Evolutionary conservation across 2,797 vertebrate species (phyloP).

Genomic region (Anguilla obscura): DNA sequence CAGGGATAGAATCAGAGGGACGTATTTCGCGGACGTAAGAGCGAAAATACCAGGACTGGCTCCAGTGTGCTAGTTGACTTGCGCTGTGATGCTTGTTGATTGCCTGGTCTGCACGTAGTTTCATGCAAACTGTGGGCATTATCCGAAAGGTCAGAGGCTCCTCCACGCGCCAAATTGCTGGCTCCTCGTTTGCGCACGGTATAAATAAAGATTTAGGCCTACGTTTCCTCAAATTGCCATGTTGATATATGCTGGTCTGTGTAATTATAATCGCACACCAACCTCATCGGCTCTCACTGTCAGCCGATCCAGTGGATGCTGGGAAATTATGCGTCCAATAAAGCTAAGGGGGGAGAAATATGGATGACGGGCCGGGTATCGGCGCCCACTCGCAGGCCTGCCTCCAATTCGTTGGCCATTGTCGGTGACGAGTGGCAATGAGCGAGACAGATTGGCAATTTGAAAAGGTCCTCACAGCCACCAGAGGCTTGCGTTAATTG

Average conservation of each 20-base stretch:
- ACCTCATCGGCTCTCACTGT: slow-evolving; percentile 39
- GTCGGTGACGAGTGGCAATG: slow-evolving; percentile 54
- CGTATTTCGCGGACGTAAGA: neutral
- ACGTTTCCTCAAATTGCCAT: slow-evolving; percentile 66
- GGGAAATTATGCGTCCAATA: slow-evolving; percentile 63
- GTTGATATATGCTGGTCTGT: slow-evolving; percentile 61
- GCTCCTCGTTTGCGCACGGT: slow-evolving; percentile 70
- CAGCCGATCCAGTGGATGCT: slow-evolving; percentile 58
- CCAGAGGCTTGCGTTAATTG: slow-evolving; percentile 39
- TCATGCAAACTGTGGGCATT: slow-evolving; percentile 59
- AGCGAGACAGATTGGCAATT: slow-evolving; percentile 47
- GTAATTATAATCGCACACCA: slow-evolving; percentile 59
- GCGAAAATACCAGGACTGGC: neutral
- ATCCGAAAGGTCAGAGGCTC: slow-evolving; percentile 77
- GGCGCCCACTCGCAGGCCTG: slow-evolving; percentile 51
- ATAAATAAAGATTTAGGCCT: slow-evolving; percentile 73
- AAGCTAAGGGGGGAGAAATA: slow-evolving; percentile 59
- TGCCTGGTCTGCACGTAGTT: neutral
- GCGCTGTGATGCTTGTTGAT: neutral
- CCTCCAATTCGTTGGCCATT: slow-evolving; percentile 54
- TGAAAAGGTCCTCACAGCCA: slow-evolving; percentile 49
- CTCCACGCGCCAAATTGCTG: slow-evolving; percentile 69
- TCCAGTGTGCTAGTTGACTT: neutral
- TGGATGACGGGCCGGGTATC: slow-evolving; percentile 45
- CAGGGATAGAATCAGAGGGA: too few species aligned